Evolutionary conservation across 2,888 invertebrate species (phyloP).

Genomic region (Branchipolynoe longqiensis): DNA sequence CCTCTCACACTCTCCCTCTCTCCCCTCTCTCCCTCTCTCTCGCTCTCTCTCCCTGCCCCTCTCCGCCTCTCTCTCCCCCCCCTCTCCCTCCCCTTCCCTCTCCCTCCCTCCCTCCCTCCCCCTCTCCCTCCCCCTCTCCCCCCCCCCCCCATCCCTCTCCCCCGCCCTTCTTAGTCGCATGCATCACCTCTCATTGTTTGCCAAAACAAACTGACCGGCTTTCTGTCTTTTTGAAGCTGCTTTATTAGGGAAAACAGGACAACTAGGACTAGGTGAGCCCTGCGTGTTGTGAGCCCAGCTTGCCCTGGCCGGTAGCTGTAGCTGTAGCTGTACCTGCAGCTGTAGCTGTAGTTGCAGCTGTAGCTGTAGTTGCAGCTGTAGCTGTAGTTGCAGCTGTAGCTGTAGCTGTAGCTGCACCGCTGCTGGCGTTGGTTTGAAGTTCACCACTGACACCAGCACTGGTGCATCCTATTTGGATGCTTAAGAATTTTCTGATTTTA

Average conservation of each 20-base stretch:
- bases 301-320: conserved; percentile 1
- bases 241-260: conserved; percentile 57
- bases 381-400: no score
- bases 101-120: neutral
- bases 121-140: neutral
- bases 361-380: no score
- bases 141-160: neutral
- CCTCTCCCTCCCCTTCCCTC: conserved; percentile 10
- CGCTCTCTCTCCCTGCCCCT: neutral
- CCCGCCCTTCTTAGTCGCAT: neutral
- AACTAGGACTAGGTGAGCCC: conserved; percentile 53
- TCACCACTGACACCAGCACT: no score
- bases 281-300: conserved; percentile 52
- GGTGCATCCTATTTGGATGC: no score
- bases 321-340: no score
- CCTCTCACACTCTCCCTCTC: no score
- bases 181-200: neutral
- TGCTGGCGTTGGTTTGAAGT: no score
- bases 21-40: neutral
- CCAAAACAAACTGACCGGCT: conserved; percentile 40
- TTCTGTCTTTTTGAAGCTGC: conserved; percentile 53
- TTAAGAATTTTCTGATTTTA: no score
- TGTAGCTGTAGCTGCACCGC: no score
- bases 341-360: no score
- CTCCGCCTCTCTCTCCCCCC: neutral